Evolutionary conservation across 1,140 invertebrate genomes (phyloP).

Genomic region (Temnothorax nylanderi): DNA sequence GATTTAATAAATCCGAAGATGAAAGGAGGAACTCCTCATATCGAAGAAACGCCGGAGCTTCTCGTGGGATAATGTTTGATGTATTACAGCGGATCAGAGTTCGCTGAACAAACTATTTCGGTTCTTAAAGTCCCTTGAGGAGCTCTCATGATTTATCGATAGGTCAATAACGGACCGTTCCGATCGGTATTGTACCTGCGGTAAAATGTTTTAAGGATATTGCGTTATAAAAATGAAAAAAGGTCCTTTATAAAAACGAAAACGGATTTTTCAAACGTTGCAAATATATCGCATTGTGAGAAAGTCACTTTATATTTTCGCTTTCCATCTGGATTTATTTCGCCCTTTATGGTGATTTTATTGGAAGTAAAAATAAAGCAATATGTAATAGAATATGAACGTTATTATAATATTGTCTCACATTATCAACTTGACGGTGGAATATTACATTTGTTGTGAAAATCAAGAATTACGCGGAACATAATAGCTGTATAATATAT

Average conservation of each 20-base stretch:
- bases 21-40: conserved; percentile 39
- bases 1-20: conserved; percentile 73
- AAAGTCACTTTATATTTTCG: conserved; percentile 11
- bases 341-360: background rate
- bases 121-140: conserved; percentile 42
- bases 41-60: conserved; percentile 35
- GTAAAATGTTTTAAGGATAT: conserved; percentile 39
- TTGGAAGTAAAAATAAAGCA: background rate
- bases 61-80: conserved; percentile 68
- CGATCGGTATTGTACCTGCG: conserved; percentile 16
- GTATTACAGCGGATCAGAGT: conserved; percentile 70
- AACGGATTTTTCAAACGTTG: conserved; percentile 12
- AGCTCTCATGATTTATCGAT: conserved; percentile 62
- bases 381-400: background rate
- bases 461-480: conserved; percentile 24
- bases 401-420: conserved; percentile 36
- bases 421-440: conserved; percentile 19
- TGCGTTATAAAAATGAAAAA: conserved; percentile 41
- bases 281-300: background rate
- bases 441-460: conserved; percentile 39
- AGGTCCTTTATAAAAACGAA: background rate
- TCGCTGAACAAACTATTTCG: conserved; percentile 68
- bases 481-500: conserved; percentile 49
- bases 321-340: conserved; percentile 18
- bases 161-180: conserved; percentile 25